These are phyloP conservation scores for Urocynchramus pylzowi DNA, from an alignment of 2,113 vertebrate genomes.

Conservation along the genomic window DNA sequence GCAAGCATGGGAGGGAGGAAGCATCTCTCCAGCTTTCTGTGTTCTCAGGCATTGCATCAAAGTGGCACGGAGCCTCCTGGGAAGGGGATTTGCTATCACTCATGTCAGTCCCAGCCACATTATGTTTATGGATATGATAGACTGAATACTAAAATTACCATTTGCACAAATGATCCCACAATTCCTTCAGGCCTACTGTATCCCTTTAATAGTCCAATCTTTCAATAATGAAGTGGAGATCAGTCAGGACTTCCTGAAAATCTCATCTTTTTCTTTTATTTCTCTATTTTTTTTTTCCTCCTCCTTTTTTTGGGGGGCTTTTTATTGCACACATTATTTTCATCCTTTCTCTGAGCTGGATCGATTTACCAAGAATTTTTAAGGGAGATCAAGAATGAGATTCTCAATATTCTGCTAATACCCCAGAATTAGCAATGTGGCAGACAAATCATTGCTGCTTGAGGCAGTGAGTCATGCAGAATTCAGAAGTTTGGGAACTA, in stretches of 20 bases:
- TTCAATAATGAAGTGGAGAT: constrained; percentile 71
- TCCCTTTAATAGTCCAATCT: constrained; percentile 69
- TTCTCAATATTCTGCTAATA: constrained; percentile 55
- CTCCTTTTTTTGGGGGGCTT: background rate
- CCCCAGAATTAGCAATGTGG: constrained; percentile 20
- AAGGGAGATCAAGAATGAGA: constrained; percentile 44
- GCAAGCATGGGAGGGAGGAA: background rate
- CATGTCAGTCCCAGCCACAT: constrained; percentile 39
- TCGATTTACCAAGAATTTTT: constrained; percentile 45
- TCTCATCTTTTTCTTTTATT: constrained; percentile 57
- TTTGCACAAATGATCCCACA: constrained; percentile 71
- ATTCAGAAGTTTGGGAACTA: background rate
- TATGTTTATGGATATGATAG: constrained; percentile 64
- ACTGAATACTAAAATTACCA: constrained; percentile 72
- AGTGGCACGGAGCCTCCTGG: constrained; percentile 43
- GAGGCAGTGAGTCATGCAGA: constrained; percentile 25
- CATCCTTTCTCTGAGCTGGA: constrained; percentile 8
- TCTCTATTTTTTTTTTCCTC: background rate
- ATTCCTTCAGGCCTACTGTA: constrained; percentile 67
- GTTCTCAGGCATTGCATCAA: constrained; percentile 55
- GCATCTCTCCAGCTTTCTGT: background rate
- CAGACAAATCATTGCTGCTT: constrained; percentile 40
- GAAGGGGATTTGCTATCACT: constrained; percentile 49
- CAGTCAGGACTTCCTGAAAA: constrained; percentile 61
- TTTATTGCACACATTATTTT: constrained; percentile 49